These are phyloP conservation scores for Meloidogyne exigua DNA, from an alignment of 1,140 invertebrate genomes.

Conservation along the genomic window DNA sequence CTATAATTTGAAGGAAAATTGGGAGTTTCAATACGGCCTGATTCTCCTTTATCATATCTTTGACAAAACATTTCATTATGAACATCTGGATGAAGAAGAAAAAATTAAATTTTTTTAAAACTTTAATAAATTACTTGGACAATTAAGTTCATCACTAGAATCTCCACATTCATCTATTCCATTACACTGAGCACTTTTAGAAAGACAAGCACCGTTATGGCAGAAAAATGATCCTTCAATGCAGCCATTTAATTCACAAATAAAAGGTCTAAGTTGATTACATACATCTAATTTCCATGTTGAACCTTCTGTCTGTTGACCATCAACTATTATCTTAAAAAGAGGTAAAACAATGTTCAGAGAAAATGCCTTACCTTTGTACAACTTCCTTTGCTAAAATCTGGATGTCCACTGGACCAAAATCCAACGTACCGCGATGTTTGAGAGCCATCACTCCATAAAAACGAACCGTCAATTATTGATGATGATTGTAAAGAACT, in stretches of 20 bases:
- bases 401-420: slow-evolving; percentile 74
- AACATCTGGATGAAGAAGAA: slow-evolving; percentile 34
- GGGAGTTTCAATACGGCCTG: slow-evolving; percentile 88
- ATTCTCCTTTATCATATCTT: slow-evolving; percentile 78
- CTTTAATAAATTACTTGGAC: slow-evolving; percentile 50
- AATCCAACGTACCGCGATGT: slow-evolving; percentile 82
- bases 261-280: slow-evolving; percentile 86
- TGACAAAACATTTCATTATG: slow-evolving; percentile 72
- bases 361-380: slow-evolving; percentile 70
- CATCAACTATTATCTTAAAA: slow-evolving; percentile 57
- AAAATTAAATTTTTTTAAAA: not conserved
- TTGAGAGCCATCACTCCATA: slow-evolving; percentile 80
- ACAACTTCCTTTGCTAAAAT: slow-evolving; percentile 80
- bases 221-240: slow-evolving; percentile 71
- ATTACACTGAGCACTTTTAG: slow-evolving; percentile 66
- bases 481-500: not conserved
- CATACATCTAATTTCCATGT: slow-evolving; percentile 69
- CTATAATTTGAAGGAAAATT: slow-evolving; percentile 89
- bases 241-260: slow-evolving; percentile 86
- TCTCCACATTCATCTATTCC: slow-evolving; percentile 66
- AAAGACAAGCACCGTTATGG: slow-evolving; percentile 66
- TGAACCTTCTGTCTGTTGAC: slow-evolving; percentile 22
- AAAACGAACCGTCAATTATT: slow-evolving; percentile 30
- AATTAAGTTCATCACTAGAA: slow-evolving; percentile 66
- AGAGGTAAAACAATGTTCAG: not conserved